Evolutionary conservation across 2,888 invertebrate species (phyloP).

Genomic region (Apeira syringaria): DNA sequence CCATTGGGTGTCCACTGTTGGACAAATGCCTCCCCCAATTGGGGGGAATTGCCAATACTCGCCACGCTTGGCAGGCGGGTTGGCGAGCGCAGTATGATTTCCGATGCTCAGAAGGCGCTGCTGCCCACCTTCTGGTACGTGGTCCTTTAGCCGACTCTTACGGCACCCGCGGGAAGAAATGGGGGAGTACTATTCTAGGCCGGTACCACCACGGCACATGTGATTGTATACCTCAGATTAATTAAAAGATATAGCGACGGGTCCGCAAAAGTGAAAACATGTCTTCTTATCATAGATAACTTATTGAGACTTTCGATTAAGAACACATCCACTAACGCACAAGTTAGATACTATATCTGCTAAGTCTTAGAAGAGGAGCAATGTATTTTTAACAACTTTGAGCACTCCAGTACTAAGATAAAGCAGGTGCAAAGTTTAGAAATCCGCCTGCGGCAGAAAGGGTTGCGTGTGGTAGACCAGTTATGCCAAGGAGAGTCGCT

Average conservation of each 20-base stretch:
- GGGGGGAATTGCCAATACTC: too few species aligned
- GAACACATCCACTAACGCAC: conserved; percentile 25
- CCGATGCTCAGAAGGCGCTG: too few species aligned
- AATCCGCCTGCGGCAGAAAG: conserved; percentile 60
- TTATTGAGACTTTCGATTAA: conserved; percentile 40
- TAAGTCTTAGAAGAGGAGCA: conserved; percentile 3
- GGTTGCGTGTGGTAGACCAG: conserved; percentile 76
- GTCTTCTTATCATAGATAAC: conserved; percentile 52
- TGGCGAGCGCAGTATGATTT: too few species aligned
- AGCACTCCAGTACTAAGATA: conserved; percentile 33
- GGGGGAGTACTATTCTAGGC: too few species aligned
- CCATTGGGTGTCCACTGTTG: too few species aligned
- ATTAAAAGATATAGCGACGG: conserved; percentile 75
- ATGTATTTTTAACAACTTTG: conserved; percentile 44
- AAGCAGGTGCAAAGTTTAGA: conserved; percentile 69
- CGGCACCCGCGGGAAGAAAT: too few species aligned
- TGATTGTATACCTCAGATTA: conserved; percentile 77
- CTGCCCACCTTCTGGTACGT: too few species aligned
- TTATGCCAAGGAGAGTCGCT: conserved; percentile 68
- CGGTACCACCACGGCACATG: too few species aligned
- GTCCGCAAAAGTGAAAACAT: conserved; percentile 67
- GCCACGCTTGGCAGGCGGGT: too few species aligned
- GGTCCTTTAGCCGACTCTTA: too few species aligned
- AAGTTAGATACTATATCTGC: not conserved
- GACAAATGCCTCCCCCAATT: too few species aligned